A percentile compares a stretch with the other conserved stretches of the same genome.
phyloP scores from a whole-genome alignment of 1,140 invertebrate genomes.

The Sycophaga agraensis region DNA sequence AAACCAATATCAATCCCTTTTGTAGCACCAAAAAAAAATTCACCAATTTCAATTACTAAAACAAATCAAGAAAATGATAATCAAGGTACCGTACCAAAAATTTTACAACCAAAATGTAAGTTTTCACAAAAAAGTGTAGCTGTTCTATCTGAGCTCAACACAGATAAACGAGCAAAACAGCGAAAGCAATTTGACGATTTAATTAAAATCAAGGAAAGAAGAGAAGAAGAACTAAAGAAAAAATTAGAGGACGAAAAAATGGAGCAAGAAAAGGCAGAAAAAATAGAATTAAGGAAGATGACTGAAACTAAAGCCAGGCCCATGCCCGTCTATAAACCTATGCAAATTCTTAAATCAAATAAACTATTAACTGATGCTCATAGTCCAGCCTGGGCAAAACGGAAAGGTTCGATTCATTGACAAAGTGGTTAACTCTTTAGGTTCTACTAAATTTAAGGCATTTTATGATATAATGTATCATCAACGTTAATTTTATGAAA shows the following conservation, averaged over 20 bases:
- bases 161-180: slow-evolving; percentile 48
- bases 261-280: slow-evolving; percentile 39
- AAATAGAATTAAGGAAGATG: slow-evolving; percentile 40
- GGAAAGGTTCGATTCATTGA: slow-evolving; percentile 21
- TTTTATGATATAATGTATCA: slow-evolving; percentile 22
- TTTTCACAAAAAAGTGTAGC: slow-evolving; percentile 33
- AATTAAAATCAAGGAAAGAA: slow-evolving; percentile 43
- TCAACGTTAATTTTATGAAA: slow-evolving; percentile 4
- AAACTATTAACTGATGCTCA: slow-evolving; percentile 45
- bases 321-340: slow-evolving; percentile 46
- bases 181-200: slow-evolving; percentile 48
- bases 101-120: slow-evolving; percentile 25
- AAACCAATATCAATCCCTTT: slow-evolving; percentile 9
- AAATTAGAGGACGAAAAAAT: slow-evolving; percentile 36
- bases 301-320: slow-evolving; percentile 45
- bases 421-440: background rate
- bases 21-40: background rate
- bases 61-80: slow-evolving; percentile 32
- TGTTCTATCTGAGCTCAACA: slow-evolving; percentile 42
- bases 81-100: slow-evolving; percentile 7
- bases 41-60: background rate
- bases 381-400: slow-evolving; percentile 43
- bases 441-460: background rate
- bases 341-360: slow-evolving; percentile 37
- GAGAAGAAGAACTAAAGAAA: slow-evolving; percentile 35